Evolutionary conservation across 2,797 vertebrate species (phyloP).

Genomic region (Microctenopoma stevenorrisi): DNA sequence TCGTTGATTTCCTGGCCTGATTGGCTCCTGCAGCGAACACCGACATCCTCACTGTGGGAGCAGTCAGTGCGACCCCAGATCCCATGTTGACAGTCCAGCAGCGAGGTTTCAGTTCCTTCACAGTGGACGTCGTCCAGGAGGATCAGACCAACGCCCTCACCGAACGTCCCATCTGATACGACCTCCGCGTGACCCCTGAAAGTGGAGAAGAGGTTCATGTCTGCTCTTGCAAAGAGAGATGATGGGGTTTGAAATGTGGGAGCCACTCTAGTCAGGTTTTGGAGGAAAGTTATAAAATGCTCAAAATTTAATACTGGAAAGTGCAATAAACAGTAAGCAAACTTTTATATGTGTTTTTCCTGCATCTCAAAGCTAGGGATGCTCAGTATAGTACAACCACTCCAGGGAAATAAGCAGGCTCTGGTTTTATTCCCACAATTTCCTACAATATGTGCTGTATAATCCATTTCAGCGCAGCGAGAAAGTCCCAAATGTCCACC

Average conservation of each 20-base stretch:
- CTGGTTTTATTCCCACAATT: not conserved
- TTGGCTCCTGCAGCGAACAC: slow-evolving; percentile 86
- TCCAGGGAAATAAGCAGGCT: slow-evolving; percentile 19
- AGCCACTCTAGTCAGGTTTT: not conserved
- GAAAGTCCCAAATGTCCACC: not conserved
- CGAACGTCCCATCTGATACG: slow-evolving; percentile 80
- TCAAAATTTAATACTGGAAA: not conserved
- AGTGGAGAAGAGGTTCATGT: not conserved
- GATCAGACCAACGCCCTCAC: slow-evolving; percentile 88
- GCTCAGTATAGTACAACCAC: not conserved
- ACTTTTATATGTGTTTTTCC: not conserved
- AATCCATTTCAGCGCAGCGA: not conserved
- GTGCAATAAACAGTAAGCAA: no score
- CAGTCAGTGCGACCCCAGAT: slow-evolving; percentile 95
- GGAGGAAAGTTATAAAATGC: not conserved
- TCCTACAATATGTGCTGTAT: no score
- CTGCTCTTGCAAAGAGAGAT: not conserved
- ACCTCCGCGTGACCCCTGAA: slow-evolving; percentile 82
- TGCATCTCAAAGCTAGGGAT: not conserved
- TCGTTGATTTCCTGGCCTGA: slow-evolving; percentile 82
- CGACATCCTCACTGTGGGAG: slow-evolving; percentile 92
- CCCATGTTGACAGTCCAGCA: slow-evolving; percentile 89
- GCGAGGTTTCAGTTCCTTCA: slow-evolving; percentile 87
- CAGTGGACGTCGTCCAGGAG: slow-evolving; percentile 92
- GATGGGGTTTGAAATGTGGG: not conserved